Conservation (phyloP, 2,888 invertebrate species). For the Cryptops parisi region DNA sequence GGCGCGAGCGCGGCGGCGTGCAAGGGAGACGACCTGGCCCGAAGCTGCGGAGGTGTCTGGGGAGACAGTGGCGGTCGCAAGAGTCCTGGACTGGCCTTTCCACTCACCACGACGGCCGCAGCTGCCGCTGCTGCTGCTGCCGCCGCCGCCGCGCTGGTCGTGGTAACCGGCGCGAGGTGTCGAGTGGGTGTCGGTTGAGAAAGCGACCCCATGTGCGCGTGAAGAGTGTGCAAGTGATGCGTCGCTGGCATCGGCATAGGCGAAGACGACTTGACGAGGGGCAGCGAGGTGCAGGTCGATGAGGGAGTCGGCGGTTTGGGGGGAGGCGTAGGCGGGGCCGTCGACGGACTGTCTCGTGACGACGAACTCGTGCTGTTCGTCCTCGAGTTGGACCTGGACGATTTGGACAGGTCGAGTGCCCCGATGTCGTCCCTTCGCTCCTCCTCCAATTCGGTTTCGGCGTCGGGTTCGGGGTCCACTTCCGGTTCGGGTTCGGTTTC, state of each 20-base stretch:
- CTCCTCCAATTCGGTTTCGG: conserved; percentile 6
- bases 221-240: background rate
- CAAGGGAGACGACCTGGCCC: no score
- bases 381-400: conserved; percentile 4
- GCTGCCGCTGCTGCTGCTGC: background rate
- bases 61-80: background rate
- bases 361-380: conserved; percentile 11
- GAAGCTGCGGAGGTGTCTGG: background rate
- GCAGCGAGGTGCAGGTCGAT: no score
- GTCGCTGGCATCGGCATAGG: no score
- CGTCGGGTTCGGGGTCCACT: conserved; percentile 1
- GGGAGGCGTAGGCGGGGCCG: background rate
- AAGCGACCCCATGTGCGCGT: no score
- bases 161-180: no score
- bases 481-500: background rate
- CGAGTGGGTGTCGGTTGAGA: no score
- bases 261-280: no score
- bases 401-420: conserved; percentile 8
- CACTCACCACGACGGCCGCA: background rate
- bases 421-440: conserved; percentile 11
- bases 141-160: conserved; percentile 1
- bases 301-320: conserved; percentile 3
- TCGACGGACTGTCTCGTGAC: conserved; percentile 11
- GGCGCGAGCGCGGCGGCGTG: no score
- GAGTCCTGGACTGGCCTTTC: background rate